Evolutionary conservation across 2,797 vertebrate genomes (phyloP).

Genomic region (Falco novaeseelandiae): DNA sequence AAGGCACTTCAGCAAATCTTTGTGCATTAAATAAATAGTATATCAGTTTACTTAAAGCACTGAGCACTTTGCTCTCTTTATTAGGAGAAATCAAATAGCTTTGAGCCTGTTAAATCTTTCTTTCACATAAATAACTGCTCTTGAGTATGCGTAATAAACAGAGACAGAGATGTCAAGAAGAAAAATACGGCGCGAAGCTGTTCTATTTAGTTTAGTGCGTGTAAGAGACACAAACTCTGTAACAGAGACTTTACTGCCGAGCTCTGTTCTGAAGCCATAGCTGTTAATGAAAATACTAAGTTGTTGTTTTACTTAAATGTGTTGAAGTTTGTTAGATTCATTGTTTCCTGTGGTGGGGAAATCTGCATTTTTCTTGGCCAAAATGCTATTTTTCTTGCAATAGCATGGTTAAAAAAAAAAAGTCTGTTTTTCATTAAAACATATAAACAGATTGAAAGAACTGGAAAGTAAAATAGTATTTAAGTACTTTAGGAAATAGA

Average conservation of each 20-base stretch:
- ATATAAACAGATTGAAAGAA: conserved; percentile 74
- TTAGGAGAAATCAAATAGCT: conserved; percentile 36
- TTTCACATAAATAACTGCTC: conserved; percentile 20
- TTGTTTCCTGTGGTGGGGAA: conserved; percentile 82
- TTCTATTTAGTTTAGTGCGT: neutral
- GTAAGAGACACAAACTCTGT: neutral
- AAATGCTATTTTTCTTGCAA: conserved; percentile 77
- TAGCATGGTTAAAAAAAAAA: conserved; percentile 33
- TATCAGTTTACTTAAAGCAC: conserved; percentile 19
- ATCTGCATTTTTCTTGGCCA: conserved; percentile 79
- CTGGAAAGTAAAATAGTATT: conserved; percentile 57
- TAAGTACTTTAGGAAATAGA: conserved; percentile 32
- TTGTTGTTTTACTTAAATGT: conserved; percentile 78
- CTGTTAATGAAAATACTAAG: conserved; percentile 56
- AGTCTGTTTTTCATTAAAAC: conserved; percentile 78
- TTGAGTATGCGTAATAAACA: neutral
- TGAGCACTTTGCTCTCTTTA: neutral
- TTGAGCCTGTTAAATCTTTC: conserved; percentile 18
- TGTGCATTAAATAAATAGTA: neutral
- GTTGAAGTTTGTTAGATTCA: conserved; percentile 80
- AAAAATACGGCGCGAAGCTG: neutral
- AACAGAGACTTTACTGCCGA: neutral
- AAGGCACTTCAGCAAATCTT: conserved; percentile 2
- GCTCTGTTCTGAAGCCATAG: conserved; percentile 51
- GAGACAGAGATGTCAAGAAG: neutral